Evolutionary conservation across 1,140 invertebrate genomes (phyloP), one percentile per base, ranked within the genome.

Genomic region (Hermetia illucens): DNA sequence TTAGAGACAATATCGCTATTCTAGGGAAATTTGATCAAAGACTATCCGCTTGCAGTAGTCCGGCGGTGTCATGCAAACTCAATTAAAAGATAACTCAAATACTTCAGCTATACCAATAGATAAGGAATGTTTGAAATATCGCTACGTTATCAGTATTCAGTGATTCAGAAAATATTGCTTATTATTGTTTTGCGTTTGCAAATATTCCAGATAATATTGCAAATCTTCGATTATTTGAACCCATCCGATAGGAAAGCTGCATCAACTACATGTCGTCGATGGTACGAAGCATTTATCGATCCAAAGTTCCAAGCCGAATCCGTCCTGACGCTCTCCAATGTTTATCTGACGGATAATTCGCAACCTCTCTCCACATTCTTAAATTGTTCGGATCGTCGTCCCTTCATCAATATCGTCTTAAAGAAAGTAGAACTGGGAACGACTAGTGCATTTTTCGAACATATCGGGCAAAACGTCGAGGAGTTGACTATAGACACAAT

Each of bases 141-240:
- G 13, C n/a, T 13, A 8, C n/a, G 38, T 27, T 36, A 35, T 45
- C n/a, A 39, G 25, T 39, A 39, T 40, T 37, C 44, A 46, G 52
- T 54, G 49, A 54, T 54, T 43, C 40, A 33, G 33, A 41, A 41
- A 29, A 43, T 20, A 40, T 25, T 41, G 34, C 19, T 21, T 27
- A 31, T 6, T 3, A 32, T 31, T 17, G 19, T n/a, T n/a, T 42
- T 29, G 15, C 27, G 4, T 40, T 49, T 21, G 40, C 25, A 46
- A 32, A 45, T 25, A 42, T 66, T 61, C 31, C 57, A 77, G 74
- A 65, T 75, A 32, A 60, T 77, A 38, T 62, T 72, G 25, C 64
- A 74, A 41, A 65, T 77, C 42, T 71, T 75, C 46, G 68, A 71
- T 46, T 74, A 69, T 52, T 53, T 77, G 41, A 63, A 68, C 20